Evolutionary conservation across 2,113 vertebrate species (phyloP).

Genomic region (Pampusana beccarii): DNA sequence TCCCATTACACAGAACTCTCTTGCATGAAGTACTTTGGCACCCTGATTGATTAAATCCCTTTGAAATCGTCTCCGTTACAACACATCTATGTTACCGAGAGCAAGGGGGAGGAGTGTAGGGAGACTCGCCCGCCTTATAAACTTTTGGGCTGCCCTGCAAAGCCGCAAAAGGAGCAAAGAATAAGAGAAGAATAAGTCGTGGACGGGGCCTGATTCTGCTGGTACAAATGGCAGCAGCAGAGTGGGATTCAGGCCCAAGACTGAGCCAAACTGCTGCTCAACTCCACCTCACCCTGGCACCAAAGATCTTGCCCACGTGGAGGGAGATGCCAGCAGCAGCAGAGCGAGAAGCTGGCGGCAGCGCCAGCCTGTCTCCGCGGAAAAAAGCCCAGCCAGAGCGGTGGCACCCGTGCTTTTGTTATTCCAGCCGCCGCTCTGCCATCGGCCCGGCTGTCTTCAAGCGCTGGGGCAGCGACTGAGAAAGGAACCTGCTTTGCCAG

Average conservation of each 20-base stretch:
- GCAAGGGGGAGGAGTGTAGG: neutral
- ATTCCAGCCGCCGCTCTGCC: neutral
- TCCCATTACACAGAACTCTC: slow-evolving; percentile 32
- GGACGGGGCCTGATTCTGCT: neutral
- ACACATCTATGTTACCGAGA: neutral
- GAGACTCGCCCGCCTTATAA: neutral
- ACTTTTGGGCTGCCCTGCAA: neutral
- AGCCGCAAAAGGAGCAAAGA: neutral
- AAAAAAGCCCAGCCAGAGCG: neutral
- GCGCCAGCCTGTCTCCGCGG: neutral
- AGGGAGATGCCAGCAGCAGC: neutral
- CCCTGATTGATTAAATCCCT: neutral
- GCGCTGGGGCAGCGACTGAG: neutral
- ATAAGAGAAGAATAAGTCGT: fast-evolving
- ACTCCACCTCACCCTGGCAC: neutral
- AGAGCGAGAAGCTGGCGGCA: neutral
- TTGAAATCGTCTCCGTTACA: slow-evolving; percentile 34
- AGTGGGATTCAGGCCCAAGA: fast-evolving
- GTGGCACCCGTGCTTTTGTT: neutral
- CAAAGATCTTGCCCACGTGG: neutral
- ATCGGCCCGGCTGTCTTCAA: neutral
- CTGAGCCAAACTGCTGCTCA: neutral
- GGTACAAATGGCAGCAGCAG: neutral
- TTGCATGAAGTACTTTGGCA: slow-evolving; percentile 19
- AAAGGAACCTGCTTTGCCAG: slow-evolving; percentile 24